Evolutionary conservation across 2,888 invertebrate genomes (phyloP).

Genomic region (Mesorhabditis sp.): DNA sequence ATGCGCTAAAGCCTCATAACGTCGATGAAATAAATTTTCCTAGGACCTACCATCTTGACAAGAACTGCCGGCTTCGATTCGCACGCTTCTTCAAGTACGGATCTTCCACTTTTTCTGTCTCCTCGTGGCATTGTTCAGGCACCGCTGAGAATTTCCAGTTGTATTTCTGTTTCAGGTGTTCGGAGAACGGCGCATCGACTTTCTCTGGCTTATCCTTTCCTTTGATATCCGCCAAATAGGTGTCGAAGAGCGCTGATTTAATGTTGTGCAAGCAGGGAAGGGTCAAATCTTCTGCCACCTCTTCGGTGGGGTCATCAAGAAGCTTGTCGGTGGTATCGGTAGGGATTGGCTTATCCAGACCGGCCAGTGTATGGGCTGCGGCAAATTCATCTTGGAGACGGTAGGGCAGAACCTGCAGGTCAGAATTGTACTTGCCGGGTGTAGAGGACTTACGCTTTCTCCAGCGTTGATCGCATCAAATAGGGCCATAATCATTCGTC

Average conservation of each 20-base stretch:
- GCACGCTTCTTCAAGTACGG: conserved; percentile 36
- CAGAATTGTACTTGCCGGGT: not conserved
- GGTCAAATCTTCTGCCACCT: not conserved
- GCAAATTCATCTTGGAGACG: conserved; percentile 53
- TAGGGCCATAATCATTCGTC: conserved; percentile 47
- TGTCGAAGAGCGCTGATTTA: no score
- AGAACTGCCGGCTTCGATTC: conserved; percentile 36
- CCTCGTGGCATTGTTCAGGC: conserved; percentile 38
- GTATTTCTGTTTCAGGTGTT: conserved; percentile 27
- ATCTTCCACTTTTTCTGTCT: conserved; percentile 41
- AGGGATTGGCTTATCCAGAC: conserved; percentile 42
- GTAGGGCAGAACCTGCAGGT: conserved; percentile 40
- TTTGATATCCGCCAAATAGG: not conserved
- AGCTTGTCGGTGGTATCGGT: conserved; percentile 45
- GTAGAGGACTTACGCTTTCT: conserved; percentile 13
- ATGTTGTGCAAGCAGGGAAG: not conserved
- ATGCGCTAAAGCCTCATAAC: not conserved
- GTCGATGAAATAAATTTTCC: not conserved
- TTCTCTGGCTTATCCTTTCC: not conserved
- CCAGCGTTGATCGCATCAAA: conserved; percentile 36
- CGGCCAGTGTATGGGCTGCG: conserved; percentile 39
- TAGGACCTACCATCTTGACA: conserved; percentile 39
- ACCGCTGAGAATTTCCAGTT: conserved; percentile 46
- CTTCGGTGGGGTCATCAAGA: not conserved
- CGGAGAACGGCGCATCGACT: conserved; percentile 30